These are phyloP conservation scores for Trichogramma pretiosum DNA, from an alignment of 1,140 invertebrate genomes.

Conservation along the genomic window DNA sequence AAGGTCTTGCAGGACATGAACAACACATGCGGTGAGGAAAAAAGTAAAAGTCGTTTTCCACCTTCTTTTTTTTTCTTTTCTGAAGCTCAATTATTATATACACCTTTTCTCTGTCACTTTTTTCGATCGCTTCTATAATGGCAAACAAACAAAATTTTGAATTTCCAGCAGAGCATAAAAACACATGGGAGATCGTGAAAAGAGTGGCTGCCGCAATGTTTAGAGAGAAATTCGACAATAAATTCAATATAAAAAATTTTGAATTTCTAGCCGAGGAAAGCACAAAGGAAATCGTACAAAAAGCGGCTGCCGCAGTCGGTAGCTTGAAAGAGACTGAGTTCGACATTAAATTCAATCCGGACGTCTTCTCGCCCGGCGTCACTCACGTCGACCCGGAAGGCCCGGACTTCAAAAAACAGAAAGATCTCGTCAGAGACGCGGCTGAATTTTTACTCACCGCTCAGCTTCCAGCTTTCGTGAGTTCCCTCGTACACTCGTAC, in stretches of 20 bases:
- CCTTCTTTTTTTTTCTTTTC: too few species aligned
- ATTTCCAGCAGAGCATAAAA: too few species aligned
- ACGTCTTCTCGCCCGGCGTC: constrained; percentile 92
- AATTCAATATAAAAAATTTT: background rate
- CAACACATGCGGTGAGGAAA: constrained; percentile 69
- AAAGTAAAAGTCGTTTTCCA: too few species aligned
- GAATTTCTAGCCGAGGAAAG: constrained; percentile 65
- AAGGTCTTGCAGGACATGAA: constrained; percentile 86
- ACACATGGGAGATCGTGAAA: too few species aligned
- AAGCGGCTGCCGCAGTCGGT: constrained; percentile 80
- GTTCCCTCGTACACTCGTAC: too few species aligned
- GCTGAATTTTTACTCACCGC: constrained; percentile 87
- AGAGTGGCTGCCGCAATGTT: too few species aligned
- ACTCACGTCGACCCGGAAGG: constrained; percentile 66
- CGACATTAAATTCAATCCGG: constrained; percentile 95
- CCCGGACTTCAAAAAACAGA: constrained; percentile 67
- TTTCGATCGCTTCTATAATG: too few species aligned
- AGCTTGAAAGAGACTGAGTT: constrained; percentile 92
- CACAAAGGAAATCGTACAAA: constrained; percentile 80
- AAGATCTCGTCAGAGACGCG: constrained; percentile 85
- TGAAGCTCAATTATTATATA: too few species aligned
- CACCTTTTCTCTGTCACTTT: constrained; percentile 25
- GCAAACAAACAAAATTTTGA: too few species aligned
- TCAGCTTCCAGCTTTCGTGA: constrained; percentile 90
- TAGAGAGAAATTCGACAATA: too few species aligned